Evolutionary conservation across 2,888 invertebrate species (phyloP).

Genomic region (Drosophila barbarae): DNA sequence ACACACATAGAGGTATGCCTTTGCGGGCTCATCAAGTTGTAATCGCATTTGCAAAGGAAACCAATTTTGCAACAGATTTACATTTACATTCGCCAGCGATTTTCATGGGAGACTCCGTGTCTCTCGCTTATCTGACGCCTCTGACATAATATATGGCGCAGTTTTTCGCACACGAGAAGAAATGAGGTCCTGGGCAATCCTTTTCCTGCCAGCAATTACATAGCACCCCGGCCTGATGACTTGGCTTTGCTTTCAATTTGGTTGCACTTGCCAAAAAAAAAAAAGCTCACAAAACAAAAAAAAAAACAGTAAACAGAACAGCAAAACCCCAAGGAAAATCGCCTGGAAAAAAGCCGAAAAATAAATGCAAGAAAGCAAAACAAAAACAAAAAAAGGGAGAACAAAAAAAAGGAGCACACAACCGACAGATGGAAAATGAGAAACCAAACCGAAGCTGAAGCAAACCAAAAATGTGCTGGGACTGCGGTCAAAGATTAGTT

Average conservation of each 20-base stretch:
- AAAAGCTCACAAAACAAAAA: not conserved
- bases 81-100: slow-evolving; percentile 62
- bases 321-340: slow-evolving; percentile 9
- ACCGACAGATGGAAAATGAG: slow-evolving; percentile 25
- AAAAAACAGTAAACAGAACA: not conserved
- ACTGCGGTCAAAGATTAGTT: slow-evolving; percentile 39
- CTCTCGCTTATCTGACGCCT: slow-evolving; percentile 68
- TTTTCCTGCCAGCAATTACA: slow-evolving; percentile 52
- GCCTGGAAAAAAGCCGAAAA: slow-evolving; percentile 15
- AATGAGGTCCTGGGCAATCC: slow-evolving; percentile 21
- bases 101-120: slow-evolving; percentile 32
- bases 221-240: slow-evolving; percentile 28
- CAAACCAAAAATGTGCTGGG: slow-evolving; percentile 24
- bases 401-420: not conserved
- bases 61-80: slow-evolving; percentile 69
- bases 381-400: not conserved
- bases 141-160: slow-evolving; percentile 72
- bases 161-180: slow-evolving; percentile 48
- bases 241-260: slow-evolving; percentile 47
- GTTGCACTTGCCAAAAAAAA: slow-evolving; percentile 44
- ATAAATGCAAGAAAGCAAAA: slow-evolving; percentile 9
- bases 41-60: slow-evolving; percentile 63
- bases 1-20: not conserved
- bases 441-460: slow-evolving; percentile 17
- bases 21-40: slow-evolving; percentile 64